phyloP scores from a whole-genome alignment of 2,113 vertebrate genomes.

The Salminus brasiliensis region DNA sequence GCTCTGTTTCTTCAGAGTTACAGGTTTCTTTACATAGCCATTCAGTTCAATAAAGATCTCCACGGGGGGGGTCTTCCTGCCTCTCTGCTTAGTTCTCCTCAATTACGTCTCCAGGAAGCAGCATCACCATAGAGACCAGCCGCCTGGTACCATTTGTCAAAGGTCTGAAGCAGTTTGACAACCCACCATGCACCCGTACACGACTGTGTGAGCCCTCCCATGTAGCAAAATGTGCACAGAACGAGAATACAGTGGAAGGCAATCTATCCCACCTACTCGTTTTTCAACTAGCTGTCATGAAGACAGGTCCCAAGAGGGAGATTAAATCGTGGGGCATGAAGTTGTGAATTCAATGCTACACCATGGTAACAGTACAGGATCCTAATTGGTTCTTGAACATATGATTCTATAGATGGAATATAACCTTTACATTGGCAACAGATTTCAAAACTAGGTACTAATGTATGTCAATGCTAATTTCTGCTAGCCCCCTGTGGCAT shows the following conservation, averaged over 20 bases:
- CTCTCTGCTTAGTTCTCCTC: background rate
- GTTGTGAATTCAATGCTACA: background rate
- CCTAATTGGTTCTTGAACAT: too few species aligned
- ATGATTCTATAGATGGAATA: too few species aligned
- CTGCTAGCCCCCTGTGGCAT: too few species aligned
- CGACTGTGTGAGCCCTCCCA: background rate
- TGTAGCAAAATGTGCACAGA: slow-evolving; percentile 4
- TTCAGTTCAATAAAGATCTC: slow-evolving; percentile 36
- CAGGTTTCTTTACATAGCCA: slow-evolving; percentile 11
- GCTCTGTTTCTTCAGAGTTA: slow-evolving; percentile 13
- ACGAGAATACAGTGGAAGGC: background rate
- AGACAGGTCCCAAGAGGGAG: too few species aligned
- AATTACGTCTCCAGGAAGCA: slow-evolving; percentile 30
- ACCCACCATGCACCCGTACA: background rate
- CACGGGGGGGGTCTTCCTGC: slow-evolving; percentile 36
- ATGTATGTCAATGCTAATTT: too few species aligned
- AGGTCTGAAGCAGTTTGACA: background rate
- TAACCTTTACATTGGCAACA: too few species aligned
- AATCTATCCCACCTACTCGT: background rate
- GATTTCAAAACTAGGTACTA: too few species aligned
- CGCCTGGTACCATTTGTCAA: background rate
- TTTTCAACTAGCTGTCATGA: background rate
- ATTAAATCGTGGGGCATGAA: background rate
- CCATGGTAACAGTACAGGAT: background rate
- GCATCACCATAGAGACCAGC: slow-evolving; percentile 17